Evolutionary conservation across 1,140 invertebrate genomes (phyloP).

Genomic region (Dolichoris vasculosae): DNA sequence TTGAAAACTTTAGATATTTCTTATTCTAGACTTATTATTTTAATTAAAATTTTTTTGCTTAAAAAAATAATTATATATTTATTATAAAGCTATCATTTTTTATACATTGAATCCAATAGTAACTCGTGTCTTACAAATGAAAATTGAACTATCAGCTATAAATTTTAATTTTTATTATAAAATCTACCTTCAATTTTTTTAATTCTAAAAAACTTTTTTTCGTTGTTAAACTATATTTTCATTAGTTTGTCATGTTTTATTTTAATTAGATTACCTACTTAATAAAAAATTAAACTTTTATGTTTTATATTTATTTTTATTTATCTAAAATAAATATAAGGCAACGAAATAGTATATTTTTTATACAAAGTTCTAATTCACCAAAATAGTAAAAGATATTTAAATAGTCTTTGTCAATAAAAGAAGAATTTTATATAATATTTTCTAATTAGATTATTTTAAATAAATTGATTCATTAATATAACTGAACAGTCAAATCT

Average conservation of each 20-base stretch:
- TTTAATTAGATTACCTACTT: background rate
- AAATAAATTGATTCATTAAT: background rate
- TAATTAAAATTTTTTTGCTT: background rate
- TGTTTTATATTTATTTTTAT: background rate
- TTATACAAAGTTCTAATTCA: background rate
- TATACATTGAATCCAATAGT: background rate
- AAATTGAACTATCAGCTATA: background rate
- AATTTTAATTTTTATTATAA: background rate
- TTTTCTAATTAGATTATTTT: background rate
- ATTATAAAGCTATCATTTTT: background rate
- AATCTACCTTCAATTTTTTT: background rate
- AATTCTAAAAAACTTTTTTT: background rate
- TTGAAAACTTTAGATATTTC: background rate
- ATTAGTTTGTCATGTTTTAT: background rate
- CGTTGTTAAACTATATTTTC: background rate
- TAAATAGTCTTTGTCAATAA: no score
- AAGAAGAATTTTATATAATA: background rate
- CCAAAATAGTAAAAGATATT: no score
- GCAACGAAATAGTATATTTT: background rate
- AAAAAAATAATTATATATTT: background rate
- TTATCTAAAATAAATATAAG: background rate
- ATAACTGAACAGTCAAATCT: no score
- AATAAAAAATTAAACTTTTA: no score
- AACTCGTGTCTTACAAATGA: background rate
- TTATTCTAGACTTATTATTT: background rate